A percentile compares a stretch with the other conserved stretches of the same genome.
These are phyloP conservation scores for Rotaria magnacalcarata DNA, from an alignment of 2,888 invertebrate genomes.

Conservation along the genomic window DNA sequence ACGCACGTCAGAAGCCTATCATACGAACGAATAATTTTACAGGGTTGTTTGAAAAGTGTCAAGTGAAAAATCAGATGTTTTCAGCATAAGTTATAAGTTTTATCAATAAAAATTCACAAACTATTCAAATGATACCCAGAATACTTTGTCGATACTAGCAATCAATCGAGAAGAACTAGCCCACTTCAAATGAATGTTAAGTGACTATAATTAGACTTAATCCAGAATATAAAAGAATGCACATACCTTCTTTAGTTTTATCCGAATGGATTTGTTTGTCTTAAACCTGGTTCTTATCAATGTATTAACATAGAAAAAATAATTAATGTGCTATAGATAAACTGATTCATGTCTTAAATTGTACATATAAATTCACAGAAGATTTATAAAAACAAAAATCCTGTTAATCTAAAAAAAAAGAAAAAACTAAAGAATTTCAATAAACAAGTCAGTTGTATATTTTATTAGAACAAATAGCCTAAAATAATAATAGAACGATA, in stretches of 20 bases:
- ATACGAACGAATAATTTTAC: not conserved
- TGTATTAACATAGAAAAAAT: not conserved
- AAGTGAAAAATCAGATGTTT: not conserved
- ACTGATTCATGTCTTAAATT: not conserved
- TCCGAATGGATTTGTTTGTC: not conserved
- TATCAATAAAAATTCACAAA: not conserved
- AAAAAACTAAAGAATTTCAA: too few relatives aligned
- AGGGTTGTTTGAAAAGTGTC: not conserved
- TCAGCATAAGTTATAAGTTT: not conserved
- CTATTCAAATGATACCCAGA: not conserved
- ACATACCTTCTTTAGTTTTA: not conserved
- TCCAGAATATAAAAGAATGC: not conserved
- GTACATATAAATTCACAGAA: not conserved
- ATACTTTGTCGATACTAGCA: not conserved
- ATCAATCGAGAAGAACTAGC: not conserved
- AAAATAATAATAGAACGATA: not conserved
- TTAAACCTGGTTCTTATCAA: not conserved
- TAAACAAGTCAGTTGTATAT: too few relatives aligned
- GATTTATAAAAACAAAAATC: not conserved
- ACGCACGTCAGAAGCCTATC: not conserved
- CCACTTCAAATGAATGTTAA: not conserved
- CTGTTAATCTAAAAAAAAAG: too few relatives aligned
- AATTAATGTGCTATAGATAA: not conserved
- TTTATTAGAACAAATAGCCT: not conserved
- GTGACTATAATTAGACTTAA: not conserved